Evolutionary conservation across 92 coral and sea anemone genomes (phyloP), one percentile per base, ranked within the genome.

Genomic region (Phenganax subtilis): DNA sequence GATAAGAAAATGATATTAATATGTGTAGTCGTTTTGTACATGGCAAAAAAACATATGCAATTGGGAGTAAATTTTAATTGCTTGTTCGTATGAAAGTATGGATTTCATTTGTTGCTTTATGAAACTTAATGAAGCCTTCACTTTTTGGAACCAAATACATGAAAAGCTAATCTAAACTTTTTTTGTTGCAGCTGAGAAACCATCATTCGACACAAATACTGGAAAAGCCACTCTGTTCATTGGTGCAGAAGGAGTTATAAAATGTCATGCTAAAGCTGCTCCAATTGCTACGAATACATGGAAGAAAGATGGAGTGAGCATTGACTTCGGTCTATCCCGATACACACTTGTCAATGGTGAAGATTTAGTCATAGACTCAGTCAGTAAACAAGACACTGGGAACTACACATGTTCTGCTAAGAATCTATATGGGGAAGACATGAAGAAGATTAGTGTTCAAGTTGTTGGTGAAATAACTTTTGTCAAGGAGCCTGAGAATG

Each of bases 161-260:
- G 3, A 65, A 10, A 11, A 65, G n/a, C 37, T 12, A 55, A 20
- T 58, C 9, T 12, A 6, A 12, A 14, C 6, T 12, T 27, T 17
- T 54, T 75, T 9, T 16, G n/a, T 57, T 76, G 54, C 66, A 93
- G 97, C 90, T 28, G 80, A 76, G 65, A 55, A 75, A 28, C 96
- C 97, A 37, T 56, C 76, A 12, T 91, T 93, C 82, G 51, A 44
- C 47, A 53, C 64, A 9, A 79, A 51, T 4, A 86, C 88, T 83
- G 96, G 97, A 10, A 96, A 96, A 5, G 87, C 91, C 72, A 84
- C 89, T 80, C 65, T 93, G 15, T 93, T 93, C 82, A 74, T 87
- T 15, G 86, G 66, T 0, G 88, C 82, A 14, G 59, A 75, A 28
- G 96, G 91, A 15, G 73, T 51, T 9, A 75, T 91, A 14, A 68